phyloP scores from a whole-genome alignment of 2,888 invertebrate species.

The Cephus pulcher region DNA sequence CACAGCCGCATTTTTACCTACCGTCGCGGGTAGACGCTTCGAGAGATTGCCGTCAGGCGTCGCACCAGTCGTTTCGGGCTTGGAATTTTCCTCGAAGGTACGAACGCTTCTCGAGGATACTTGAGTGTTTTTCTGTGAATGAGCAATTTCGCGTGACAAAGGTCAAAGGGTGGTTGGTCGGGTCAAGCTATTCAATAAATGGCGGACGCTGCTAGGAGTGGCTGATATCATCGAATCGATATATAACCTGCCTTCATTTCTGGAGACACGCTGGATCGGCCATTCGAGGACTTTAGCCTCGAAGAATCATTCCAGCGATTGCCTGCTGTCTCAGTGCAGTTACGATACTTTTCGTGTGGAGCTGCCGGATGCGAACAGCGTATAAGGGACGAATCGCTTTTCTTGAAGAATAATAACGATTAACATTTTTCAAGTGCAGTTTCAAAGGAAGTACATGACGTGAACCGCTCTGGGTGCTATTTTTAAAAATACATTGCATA shows the following conservation, averaged over 20 bases:
- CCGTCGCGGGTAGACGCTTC: background rate
- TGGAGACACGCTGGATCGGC: background rate
- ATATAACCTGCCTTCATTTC: background rate
- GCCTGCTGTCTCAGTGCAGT: background rate
- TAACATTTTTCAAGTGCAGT: background rate
- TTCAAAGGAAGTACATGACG: background rate
- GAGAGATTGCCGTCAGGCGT: background rate
- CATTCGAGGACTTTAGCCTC: background rate
- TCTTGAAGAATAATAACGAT: background rate
- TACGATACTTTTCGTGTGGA: background rate
- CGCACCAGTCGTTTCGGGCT: background rate
- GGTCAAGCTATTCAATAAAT: background rate
- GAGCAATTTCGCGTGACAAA: background rate
- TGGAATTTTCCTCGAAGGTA: background rate
- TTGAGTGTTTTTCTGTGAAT: background rate
- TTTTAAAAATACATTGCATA: background rate
- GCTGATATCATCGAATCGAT: background rate
- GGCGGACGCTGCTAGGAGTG: background rate
- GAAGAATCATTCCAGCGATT: background rate
- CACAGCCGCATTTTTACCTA: background rate
- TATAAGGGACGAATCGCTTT: background rate
- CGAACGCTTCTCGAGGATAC: background rate
- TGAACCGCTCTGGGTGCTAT: background rate
- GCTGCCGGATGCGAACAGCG: background rate
- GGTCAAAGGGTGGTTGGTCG: background rate